These are phyloP conservation scores for Taxidea taxus DNA, from an alignment of 2,113 vertebrate species.

Conservation along the genomic window DNA sequence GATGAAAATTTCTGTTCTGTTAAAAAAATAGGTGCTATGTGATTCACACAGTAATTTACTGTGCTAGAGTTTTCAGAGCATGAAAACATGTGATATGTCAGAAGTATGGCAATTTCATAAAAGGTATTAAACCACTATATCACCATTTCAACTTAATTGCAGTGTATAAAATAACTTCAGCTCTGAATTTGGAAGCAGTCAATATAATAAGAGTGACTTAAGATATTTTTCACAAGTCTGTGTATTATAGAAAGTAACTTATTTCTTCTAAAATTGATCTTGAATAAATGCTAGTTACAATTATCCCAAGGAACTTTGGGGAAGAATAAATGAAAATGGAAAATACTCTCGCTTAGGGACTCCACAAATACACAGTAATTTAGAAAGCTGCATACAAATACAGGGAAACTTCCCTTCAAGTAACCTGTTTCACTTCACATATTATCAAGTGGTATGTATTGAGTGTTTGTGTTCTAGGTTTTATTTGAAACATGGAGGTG, in stretches of 20 bases:
- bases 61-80: conserved; percentile 50
- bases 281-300: conserved; percentile 63
- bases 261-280: conserved; percentile 64
- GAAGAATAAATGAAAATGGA: conserved; percentile 44
- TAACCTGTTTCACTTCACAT: not conserved
- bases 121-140: conserved; percentile 71
- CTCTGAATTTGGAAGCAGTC: conserved; percentile 58
- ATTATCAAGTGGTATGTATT: not conserved
- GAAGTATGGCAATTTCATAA: conserved; percentile 67
- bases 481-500: not conserved
- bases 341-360: conserved; percentile 30
- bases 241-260: conserved; percentile 44
- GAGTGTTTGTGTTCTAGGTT: not conserved
- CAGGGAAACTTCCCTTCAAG: not conserved
- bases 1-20: conserved; percentile 45
- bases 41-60: conserved; percentile 64
- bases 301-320: conserved; percentile 44
- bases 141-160: conserved; percentile 72
- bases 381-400: not conserved
- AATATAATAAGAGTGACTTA: conserved; percentile 56
- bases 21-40: conserved; percentile 22
- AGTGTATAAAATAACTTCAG: conserved; percentile 51
- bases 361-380: conserved; percentile 34
- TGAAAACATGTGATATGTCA: conserved; percentile 67
- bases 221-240: conserved; percentile 52